These are phyloP conservation scores for Lithophane ornitopus DNA, from an alignment of 2,888 invertebrate genomes.

Conservation along the genomic window DNA sequence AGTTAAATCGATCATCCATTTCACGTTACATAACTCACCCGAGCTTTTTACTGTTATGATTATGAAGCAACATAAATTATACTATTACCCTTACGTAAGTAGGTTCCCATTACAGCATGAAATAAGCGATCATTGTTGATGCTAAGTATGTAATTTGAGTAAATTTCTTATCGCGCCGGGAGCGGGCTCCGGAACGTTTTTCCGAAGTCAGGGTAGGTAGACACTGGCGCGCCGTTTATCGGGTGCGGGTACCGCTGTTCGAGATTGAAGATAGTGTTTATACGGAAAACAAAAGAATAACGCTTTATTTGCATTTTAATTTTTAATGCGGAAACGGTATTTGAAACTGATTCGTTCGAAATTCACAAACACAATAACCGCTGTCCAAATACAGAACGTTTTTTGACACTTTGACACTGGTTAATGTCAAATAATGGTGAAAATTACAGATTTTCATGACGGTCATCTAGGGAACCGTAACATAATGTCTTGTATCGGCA, in stretches of 20 bases:
- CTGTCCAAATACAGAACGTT: too few relatives aligned
- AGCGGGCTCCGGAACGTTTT: conserved; percentile 72
- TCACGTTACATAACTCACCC: conserved; percentile 32
- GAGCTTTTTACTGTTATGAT: conserved; percentile 42
- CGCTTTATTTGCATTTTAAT: conserved; percentile 40
- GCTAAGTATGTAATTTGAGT: conserved; percentile 78
- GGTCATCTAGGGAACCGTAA: too few relatives aligned
- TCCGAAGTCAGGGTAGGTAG: conserved; percentile 46
- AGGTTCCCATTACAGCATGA: conserved; percentile 53
- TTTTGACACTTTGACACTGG: too few relatives aligned
- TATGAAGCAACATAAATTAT: conserved; percentile 42
- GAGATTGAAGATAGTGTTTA: conserved; percentile 57
- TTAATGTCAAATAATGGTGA: too few relatives aligned
- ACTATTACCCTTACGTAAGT: conserved; percentile 29
- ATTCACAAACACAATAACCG: background rate
- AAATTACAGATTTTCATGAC: too few relatives aligned
- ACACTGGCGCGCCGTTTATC: conserved; percentile 51
- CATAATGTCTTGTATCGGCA: too few relatives aligned
- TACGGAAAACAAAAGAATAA: conserved; percentile 48
- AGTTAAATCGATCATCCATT: conserved; percentile 45
- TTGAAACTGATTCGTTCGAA: conserved; percentile 23
- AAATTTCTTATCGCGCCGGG: conserved; percentile 81
- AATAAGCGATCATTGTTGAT: conserved; percentile 65
- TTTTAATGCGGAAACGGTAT: conserved; percentile 29
- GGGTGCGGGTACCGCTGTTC: conserved; percentile 47